Conservation (phyloP, 2,888 invertebrate species). For the Priapulus caudatus region DNA sequence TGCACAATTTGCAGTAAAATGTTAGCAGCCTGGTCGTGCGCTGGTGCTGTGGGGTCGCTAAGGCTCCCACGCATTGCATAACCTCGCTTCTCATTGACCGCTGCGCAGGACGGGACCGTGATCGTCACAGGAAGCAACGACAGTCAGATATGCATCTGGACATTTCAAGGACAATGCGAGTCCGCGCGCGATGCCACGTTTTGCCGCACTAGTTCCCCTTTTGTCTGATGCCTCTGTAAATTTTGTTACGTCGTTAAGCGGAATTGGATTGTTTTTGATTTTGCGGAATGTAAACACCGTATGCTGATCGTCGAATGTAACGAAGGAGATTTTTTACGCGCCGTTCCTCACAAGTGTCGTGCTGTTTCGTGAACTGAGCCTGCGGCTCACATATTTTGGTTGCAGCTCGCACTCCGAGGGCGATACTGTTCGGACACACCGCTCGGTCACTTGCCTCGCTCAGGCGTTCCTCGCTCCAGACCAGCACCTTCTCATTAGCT, state of each 20-base stretch:
- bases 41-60: slow-evolving; percentile 90
- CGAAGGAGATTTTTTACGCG: no score
- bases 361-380: no score
- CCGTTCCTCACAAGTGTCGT: no score
- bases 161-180: no score
- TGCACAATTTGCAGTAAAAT: no score
- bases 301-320: no score
- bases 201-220: no score
- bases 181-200: no score
- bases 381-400: not conserved
- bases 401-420: slow-evolving; percentile 57
- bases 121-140: slow-evolving; percentile 94
- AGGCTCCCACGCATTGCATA: slow-evolving; percentile 91
- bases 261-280: no score
- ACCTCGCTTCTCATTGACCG: slow-evolving; percentile 80
- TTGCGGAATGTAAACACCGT: no score
- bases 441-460: slow-evolving; percentile 69
- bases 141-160: slow-evolving; percentile 95
- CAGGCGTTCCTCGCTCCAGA: slow-evolving; percentile 59
- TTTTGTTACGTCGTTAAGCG: no score
- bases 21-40: slow-evolving; percentile 68
- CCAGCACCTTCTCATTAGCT: slow-evolving; percentile 80
- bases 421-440: slow-evolving; percentile 84
- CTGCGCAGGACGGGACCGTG: slow-evolving; percentile 77
- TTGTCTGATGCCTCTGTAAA: no score